A percentile compares a stretch with the other conserved stretches of the same genome.
Conservation (phyloP, 2,888 invertebrate genomes). For the Drosophila yooni region DNA sequence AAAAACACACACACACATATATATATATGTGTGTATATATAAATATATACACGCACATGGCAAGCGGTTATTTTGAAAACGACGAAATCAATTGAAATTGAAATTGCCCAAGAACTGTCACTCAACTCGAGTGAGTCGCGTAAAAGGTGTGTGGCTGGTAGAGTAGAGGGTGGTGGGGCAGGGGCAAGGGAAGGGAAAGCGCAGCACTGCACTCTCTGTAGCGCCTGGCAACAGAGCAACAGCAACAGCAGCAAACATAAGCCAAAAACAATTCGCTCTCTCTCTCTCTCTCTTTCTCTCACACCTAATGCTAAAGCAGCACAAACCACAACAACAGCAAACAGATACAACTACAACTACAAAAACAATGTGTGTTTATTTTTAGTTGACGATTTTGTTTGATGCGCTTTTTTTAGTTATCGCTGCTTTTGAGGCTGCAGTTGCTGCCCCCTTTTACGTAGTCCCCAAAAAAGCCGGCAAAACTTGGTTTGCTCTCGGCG, state of each 20-base stretch:
- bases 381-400: constrained; percentile 61
- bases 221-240: constrained; percentile 55
- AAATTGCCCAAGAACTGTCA: constrained; percentile 68
- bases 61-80: constrained; percentile 63
- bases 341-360: constrained; percentile 10
- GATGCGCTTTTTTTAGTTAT: constrained; percentile 55
- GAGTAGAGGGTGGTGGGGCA: not conserved
- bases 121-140: constrained; percentile 41
- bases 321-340: constrained; percentile 17
- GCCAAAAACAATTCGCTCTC: not conserved
- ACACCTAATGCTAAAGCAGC: constrained; percentile 36
- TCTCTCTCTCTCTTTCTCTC: constrained; percentile 5
- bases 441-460: constrained; percentile 22
- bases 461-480: constrained; percentile 56
- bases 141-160: constrained; percentile 29
- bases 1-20: constrained; percentile 26
- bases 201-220: constrained; percentile 44
- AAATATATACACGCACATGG: constrained; percentile 14
- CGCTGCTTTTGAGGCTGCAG: constrained; percentile 12
- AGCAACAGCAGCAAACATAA: constrained; percentile 7
- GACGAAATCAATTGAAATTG: constrained; percentile 75
- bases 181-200: not conserved
- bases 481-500: constrained; percentile 19
- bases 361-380: constrained; percentile 45
- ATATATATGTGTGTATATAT: not conserved